Conservation (phyloP, 2,797 vertebrate species). For the Picus viridis region DNA sequence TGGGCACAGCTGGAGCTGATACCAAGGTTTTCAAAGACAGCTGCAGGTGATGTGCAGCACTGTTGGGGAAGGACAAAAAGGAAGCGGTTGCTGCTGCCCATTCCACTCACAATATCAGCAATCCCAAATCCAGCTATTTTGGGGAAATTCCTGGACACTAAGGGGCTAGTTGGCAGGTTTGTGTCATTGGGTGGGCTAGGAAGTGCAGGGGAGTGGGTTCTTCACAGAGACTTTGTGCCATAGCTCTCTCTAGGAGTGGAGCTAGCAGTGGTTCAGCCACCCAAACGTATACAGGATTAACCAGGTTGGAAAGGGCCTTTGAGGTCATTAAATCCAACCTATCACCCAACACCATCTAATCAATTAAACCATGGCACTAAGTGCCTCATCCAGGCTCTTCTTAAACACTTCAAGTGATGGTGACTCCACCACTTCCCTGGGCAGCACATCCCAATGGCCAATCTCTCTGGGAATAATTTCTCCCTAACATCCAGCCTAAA, state of each 20-base stretch:
- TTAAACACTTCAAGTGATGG: too few species aligned
- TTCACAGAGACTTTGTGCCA: not conserved
- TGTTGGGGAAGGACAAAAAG: not conserved
- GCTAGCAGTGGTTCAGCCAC: not conserved
- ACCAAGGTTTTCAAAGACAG: not conserved
- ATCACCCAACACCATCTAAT: too few species aligned
- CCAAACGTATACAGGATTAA: too few species aligned
- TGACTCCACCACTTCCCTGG: too few species aligned
- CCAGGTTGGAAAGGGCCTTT: too few species aligned
- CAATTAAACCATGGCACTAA: too few species aligned
- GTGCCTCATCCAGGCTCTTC: too few species aligned
- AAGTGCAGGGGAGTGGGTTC: not conserved
- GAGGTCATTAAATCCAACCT: too few species aligned
- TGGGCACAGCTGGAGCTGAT: not conserved
- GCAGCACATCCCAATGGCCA: too few species aligned
- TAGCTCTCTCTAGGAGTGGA: not conserved
- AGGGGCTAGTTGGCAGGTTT: not conserved
- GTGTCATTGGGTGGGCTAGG: not conserved
- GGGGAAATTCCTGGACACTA: too few species aligned
- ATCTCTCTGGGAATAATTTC: too few species aligned
- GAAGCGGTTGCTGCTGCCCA: not conserved
- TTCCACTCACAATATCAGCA: not conserved
- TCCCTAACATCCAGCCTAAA: too few species aligned
- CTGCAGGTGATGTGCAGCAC: rapidly evolving
- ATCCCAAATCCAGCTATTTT: rapidly evolving